Percentiles rank a stretch among this genome's conserved stretches.
These are phyloP conservation scores for Cyclina sinensis DNA, from an alignment of 1,140 invertebrate genomes.

Conservation along the genomic window DNA sequence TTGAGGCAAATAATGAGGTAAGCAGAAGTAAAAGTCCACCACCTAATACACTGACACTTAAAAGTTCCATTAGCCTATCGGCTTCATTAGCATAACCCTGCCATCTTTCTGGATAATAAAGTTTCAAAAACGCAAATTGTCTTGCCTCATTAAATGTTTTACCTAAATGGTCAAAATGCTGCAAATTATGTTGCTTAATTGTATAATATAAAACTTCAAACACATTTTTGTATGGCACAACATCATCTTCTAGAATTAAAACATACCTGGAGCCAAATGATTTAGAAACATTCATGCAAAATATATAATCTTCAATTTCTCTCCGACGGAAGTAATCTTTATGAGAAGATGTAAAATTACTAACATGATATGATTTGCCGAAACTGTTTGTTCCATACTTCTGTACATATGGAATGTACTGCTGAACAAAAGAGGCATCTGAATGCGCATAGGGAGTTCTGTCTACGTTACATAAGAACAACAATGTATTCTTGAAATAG, in stretches of 20 bases:
- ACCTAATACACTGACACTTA: conserved; percentile 56
- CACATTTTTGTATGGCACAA: conserved; percentile 63
- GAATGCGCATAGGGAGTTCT: conserved; percentile 42
- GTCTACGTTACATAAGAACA: conserved; percentile 74
- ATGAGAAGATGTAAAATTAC: neutral
- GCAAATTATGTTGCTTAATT: conserved; percentile 25
- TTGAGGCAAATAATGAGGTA: neutral
- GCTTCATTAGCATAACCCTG: conserved; percentile 71
- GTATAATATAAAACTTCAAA: conserved; percentile 60
- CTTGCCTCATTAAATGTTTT: neutral
- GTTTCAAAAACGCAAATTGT: conserved; percentile 69
- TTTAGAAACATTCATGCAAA: conserved; percentile 68
- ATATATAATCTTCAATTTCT: conserved; percentile 71
- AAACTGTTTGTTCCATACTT: conserved; percentile 63
- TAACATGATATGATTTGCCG: neutral
- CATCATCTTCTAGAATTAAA: conserved; percentile 75
- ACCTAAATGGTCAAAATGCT: conserved; percentile 13
- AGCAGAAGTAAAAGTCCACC: conserved; percentile 18
- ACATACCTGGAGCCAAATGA: conserved; percentile 56
- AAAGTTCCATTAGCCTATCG: conserved; percentile 64
- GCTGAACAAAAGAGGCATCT: conserved; percentile 64
- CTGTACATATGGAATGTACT: conserved; percentile 68
- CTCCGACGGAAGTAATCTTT: neutral
- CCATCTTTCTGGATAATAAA: conserved; percentile 72
- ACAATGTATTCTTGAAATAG: conserved; percentile 45